Percentiles rank a stretch among this genome's conserved stretches.
Evolutionary conservation across 2,797 vertebrate genomes (phyloP).

Genomic region (Orestias chungarensis): DNA sequence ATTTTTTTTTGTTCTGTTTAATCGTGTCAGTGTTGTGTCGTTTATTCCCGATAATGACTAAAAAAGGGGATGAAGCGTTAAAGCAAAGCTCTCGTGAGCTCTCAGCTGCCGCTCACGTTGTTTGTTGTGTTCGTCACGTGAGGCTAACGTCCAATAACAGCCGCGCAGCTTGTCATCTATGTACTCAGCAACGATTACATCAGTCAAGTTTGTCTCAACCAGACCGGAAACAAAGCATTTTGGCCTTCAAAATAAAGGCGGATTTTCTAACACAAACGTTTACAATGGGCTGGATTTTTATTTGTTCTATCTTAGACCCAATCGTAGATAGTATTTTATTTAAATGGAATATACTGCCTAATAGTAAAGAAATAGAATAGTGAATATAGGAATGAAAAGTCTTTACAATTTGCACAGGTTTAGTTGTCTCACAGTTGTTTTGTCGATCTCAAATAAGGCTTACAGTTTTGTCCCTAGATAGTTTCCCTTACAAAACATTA

Average conservation of each 20-base stretch:
- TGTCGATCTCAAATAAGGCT: not conserved
- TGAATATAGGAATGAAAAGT: no score
- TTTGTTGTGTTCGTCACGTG: slow-evolving; percentile 72
- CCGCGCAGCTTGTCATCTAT: slow-evolving; percentile 47
- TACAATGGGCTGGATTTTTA: no score
- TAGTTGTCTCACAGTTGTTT: not conserved
- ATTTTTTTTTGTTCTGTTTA: not conserved
- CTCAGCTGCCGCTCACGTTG: slow-evolving; percentile 27
- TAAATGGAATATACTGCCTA: no score
- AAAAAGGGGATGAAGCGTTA: slow-evolving; percentile 2
- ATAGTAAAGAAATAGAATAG: no score
- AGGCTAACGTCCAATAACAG: slow-evolving; percentile 60
- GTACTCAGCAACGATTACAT: slow-evolving; percentile 32
- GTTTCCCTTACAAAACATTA: not conserved
- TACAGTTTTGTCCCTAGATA: no score
- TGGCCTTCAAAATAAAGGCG: slow-evolving; percentile 52
- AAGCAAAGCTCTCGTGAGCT: slow-evolving; percentile 4
- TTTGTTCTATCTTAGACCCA: no score
- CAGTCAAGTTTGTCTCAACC: slow-evolving; percentile 16
- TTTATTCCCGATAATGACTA: not conserved
- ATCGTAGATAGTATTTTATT: no score
- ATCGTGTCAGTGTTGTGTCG: not conserved
- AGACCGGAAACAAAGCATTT: rapidly evolving
- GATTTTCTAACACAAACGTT: not conserved
- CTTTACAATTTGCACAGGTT: not conserved